Conservation (phyloP, 2,113 vertebrate genomes). For the Strix uralensis region DNA sequence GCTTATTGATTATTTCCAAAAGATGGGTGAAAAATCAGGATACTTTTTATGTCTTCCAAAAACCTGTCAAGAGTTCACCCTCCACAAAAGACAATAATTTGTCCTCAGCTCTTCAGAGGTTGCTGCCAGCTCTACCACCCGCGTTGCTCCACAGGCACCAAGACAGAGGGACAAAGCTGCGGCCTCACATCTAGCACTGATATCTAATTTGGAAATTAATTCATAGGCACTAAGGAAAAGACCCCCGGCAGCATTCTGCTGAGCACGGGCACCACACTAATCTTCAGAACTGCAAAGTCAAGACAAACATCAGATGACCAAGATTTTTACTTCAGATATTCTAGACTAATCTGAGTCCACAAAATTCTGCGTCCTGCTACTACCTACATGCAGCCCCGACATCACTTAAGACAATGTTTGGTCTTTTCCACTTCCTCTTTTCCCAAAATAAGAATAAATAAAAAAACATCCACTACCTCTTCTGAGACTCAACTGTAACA, state of each 20-base stretch:
- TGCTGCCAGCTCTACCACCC: neutral
- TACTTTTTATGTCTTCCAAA: neutral
- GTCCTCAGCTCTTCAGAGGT: rapidly evolving
- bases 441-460: neutral
- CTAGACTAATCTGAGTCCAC: neutral
- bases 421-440: neutral
- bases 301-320: rapidly evolving
- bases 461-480: neutral
- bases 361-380: neutral
- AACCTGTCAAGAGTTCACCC: neutral
- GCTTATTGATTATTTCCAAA: neutral
- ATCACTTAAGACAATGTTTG: rapidly evolving
- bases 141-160: neutral
- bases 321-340: neutral
- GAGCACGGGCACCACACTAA: rapidly evolving
- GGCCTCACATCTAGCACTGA: rapidly evolving
- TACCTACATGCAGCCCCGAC: neutral
- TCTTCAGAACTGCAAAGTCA: rapidly evolving
- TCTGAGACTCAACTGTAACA: rapidly evolving
- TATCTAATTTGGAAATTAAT: too few species aligned
- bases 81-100: neutral
- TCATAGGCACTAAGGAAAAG: neutral
- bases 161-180: rapidly evolving
- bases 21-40: neutral
- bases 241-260: neutral